Evolutionary conservation across 1,140 invertebrate genomes (phyloP), one percentile per base, ranked within the genome.

Genomic region (Sycophila sp.): DNA sequence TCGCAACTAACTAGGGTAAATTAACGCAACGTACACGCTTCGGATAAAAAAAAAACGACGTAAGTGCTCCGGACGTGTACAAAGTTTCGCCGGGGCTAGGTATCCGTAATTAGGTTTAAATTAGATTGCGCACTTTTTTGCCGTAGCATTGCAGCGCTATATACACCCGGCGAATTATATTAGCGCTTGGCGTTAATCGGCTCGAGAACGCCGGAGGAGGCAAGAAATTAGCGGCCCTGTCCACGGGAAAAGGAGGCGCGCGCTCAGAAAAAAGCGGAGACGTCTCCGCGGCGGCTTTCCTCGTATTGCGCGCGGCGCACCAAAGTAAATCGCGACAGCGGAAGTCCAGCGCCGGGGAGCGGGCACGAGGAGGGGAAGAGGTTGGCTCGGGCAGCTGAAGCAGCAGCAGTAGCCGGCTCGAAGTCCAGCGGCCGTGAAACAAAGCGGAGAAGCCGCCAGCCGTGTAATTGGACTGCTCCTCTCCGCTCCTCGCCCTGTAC

Each of bases 381-480:
- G 10, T 15, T 34, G 38, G 24, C 67, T 77, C 78, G 74, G 74
- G n/a, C n/a, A n/a, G n/a, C 70, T 76, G 75, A 72, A 76, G 80
- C 63, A n/a, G n/a, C n/a, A n/a, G n/a, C n/a, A n/a, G n/a, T n/a
- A n/a, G n/a, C n/a, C n/a, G n/a, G n/a, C n/a, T n/a, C 74, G 80
- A 76, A 73, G 78, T 76, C 79, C 81, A 85, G 78, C 74, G 78
- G 80, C 79, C 83, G 82, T 86, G 83, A 86, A 86, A 85, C 83
- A 85, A 84, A 85, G 83, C 82, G n/a, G n/a, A 82, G 77, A 76
- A 83, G 80, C 81, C 80, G 83, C 81, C 80, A 83, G 79, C 82
- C 85, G 85, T 86, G 85, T 86, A 86, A 86, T 86, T 86, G 83
- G 80, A 83, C 82, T 84, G 77, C 72, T 74, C 76, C 73, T n/a